Evolutionary conservation across 2,888 invertebrate species (phyloP).

Genomic region (Bombylius major): DNA sequence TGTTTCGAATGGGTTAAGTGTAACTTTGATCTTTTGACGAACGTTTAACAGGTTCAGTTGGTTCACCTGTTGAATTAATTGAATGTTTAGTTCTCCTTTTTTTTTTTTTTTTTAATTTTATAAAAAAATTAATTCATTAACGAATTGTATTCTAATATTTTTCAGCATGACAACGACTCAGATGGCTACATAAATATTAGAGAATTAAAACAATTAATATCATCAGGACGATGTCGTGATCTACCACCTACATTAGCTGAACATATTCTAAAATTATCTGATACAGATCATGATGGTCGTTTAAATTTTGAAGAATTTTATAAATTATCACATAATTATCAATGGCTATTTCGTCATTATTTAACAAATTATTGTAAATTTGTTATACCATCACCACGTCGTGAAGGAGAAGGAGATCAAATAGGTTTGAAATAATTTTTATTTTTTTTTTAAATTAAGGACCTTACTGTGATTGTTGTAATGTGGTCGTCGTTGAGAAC

Average conservation of each 20-base stretch:
- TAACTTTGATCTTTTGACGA: too few relatives aligned
- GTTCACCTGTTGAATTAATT: too few relatives aligned
- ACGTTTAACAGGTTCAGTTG: too few relatives aligned
- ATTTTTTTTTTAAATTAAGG: background rate
- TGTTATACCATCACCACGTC: constrained; percentile 31
- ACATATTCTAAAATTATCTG: constrained; percentile 53
- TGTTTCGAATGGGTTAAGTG: too few relatives aligned
- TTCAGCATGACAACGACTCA: constrained; percentile 56
- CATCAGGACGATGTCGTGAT: constrained; percentile 39
- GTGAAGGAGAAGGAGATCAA: constrained; percentile 28
- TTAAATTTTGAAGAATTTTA: constrained; percentile 58
- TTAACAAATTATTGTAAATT: constrained; percentile 29
- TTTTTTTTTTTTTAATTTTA: too few relatives aligned
- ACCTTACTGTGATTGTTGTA: too few relatives aligned
- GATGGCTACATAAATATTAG: constrained; percentile 56
- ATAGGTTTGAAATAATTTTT: constrained; percentile 19
- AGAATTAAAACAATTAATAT: constrained; percentile 42
- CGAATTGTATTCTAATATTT: background rate
- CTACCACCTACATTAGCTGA: constrained; percentile 54
- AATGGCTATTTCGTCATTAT: constrained; percentile 36
- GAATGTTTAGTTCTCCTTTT: too few relatives aligned
- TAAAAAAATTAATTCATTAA: too few relatives aligned
- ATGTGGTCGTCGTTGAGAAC: background rate
- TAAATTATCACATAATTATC: constrained; percentile 43
- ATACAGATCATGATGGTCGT: constrained; percentile 48